These are phyloP conservation scores for Hyperoplus immaculatus DNA, from an alignment of 2,797 vertebrate genomes.

Conservation along the genomic window DNA sequence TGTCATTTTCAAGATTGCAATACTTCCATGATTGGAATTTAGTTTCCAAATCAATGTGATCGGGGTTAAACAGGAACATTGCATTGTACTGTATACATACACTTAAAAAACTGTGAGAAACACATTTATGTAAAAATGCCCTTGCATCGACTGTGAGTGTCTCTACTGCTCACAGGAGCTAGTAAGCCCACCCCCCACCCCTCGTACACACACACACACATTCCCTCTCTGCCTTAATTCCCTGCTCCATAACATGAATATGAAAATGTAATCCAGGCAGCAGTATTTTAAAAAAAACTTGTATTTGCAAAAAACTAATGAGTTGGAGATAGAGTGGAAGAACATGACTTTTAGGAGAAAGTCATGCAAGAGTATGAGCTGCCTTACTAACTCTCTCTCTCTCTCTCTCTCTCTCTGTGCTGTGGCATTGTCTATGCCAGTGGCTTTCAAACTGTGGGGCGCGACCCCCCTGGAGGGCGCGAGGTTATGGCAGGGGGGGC, in stretches of 20 bases:
- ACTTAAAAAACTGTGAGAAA: neutral
- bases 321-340: neutral
- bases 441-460: too few species aligned
- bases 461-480: too few species aligned
- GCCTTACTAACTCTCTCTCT: constrained; percentile 4
- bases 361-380: neutral
- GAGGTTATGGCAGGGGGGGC: too few species aligned
- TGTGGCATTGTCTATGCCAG: too few species aligned
- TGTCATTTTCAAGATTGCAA: neutral
- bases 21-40: neutral
- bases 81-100: neutral
- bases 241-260: constrained; percentile 66
- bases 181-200: neutral
- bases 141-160: constrained; percentile 37
- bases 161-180: constrained; percentile 22
- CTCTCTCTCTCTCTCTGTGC: too few species aligned
- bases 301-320: neutral
- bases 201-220: constrained; percentile 22
- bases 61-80: neutral
- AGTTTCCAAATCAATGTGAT: neutral
- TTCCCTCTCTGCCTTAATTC: constrained; percentile 31
- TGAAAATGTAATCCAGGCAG: constrained; percentile 11
- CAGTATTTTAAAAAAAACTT: too few species aligned
- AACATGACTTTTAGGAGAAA: neutral
- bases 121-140: constrained; percentile 18